Evolutionary conservation across 1,140 invertebrate genomes (phyloP).

Genomic region (Mizuhopecten yessoensis): DNA sequence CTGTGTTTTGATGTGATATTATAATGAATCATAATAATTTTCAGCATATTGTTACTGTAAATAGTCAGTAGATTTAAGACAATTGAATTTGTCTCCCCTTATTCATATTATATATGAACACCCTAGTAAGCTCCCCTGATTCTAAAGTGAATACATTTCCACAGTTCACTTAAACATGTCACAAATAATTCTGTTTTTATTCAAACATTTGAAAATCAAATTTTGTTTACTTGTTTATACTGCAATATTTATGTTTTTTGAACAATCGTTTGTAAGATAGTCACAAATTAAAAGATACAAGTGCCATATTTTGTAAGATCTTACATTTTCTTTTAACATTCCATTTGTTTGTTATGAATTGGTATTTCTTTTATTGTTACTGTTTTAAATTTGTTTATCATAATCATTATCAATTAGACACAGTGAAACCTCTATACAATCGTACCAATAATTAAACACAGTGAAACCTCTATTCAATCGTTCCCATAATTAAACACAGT

Average conservation of each 20-base stretch:
- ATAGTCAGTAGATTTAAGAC: no score
- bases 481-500: no score
- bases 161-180: background rate
- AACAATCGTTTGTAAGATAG: background rate
- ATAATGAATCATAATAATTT: background rate
- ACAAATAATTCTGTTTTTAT: background rate
- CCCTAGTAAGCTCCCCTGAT: background rate
- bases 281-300: slow-evolving; percentile 12
- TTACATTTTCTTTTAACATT: background rate
- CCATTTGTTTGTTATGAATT: background rate
- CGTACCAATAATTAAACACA: no score
- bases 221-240: background rate
- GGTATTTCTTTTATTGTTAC: background rate
- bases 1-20: background rate
- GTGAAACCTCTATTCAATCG: no score
- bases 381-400: slow-evolving; percentile 19
- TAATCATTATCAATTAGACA: no score
- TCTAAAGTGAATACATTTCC: background rate
- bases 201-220: background rate
- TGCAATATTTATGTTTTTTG: background rate
- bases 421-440: no score
- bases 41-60: no score
- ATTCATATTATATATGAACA: background rate
- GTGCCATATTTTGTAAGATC: background rate
- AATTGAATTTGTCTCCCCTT: background rate